Conservation (phyloP, 2,888 invertebrate species). For the Drosophila affinis region DNA sequence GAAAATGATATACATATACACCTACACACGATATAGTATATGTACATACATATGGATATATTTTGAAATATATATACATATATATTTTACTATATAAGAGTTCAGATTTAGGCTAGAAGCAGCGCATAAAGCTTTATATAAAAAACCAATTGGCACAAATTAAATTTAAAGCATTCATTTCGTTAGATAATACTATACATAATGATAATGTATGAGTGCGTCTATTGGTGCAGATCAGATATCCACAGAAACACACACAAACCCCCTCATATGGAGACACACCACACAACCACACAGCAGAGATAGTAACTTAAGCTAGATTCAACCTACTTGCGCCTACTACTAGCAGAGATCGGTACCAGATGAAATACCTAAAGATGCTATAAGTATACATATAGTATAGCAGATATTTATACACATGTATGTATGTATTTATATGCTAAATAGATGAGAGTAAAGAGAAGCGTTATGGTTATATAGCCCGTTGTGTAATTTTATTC, state of each 20-base stretch:
- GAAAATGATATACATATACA: slow-evolving; percentile 29
- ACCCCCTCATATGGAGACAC: slow-evolving; percentile 13
- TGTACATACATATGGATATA: slow-evolving; percentile 42
- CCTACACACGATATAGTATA: slow-evolving; percentile 11
- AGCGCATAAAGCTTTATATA: slow-evolving; percentile 64
- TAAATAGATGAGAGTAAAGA: slow-evolving; percentile 27
- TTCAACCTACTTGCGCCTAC: slow-evolving; percentile 25
- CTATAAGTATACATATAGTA: slow-evolving; percentile 41
- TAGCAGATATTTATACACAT: slow-evolving; percentile 31
- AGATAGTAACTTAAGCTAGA: slow-evolving; percentile 57
- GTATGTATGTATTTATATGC: slow-evolving; percentile 16
- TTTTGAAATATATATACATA: slow-evolving; percentile 51
- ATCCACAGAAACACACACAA: slow-evolving; percentile 15
- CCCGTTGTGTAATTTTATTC: slow-evolving; percentile 55
- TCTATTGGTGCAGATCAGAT: slow-evolving; percentile 14
- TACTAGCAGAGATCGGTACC: slow-evolving; percentile 27
- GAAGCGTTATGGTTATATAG: slow-evolving; percentile 58
- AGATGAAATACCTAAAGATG: slow-evolving; percentile 40
- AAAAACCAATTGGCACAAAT: slow-evolving; percentile 46
- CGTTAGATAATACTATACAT: slow-evolving; percentile 29
- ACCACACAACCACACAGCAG: slow-evolving; percentile 37
- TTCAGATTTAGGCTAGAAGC: slow-evolving; percentile 45
- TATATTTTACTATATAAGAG: slow-evolving; percentile 46
- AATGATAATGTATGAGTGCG: neutral
- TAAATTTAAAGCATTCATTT: slow-evolving; percentile 37